Percentiles rank a stretch among this genome's conserved stretches.
phyloP scores from a whole-genome alignment of 2,113 vertebrate species.

The Morone chrysops region DNA sequence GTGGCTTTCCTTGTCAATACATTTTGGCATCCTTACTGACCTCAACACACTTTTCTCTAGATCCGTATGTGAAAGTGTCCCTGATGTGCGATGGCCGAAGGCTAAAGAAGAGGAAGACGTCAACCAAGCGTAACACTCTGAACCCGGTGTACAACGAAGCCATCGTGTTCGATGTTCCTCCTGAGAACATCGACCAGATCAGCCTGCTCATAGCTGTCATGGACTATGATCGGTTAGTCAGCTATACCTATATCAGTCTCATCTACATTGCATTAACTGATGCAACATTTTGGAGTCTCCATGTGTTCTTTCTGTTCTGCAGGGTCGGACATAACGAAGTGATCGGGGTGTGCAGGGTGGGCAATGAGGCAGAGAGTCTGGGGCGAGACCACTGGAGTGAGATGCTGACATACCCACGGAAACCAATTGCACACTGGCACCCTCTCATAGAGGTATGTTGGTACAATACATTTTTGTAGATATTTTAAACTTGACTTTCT shows the following conservation, averaged over 20 bases:
- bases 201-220: slow-evolving; percentile 97
- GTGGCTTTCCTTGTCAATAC: not conserved
- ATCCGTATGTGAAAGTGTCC: slow-evolving; percentile 99
- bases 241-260: not conserved
- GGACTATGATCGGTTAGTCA: slow-evolving; percentile 97
- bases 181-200: slow-evolving; percentile 98
- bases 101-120: slow-evolving; percentile 98
- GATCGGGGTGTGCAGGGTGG: slow-evolving; percentile 97
- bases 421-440: slow-evolving; percentile 98
- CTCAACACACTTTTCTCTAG: slow-evolving; percentile 70
- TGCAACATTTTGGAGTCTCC: not conserved
- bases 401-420: slow-evolving; percentile 95
- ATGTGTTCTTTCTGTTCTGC: slow-evolving; percentile 67
- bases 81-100: slow-evolving; percentile 96
- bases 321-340: slow-evolving; percentile 99
- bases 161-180: slow-evolving; percentile 98
- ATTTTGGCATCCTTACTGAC: not conserved
- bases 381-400: slow-evolving; percentile 98
- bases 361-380: slow-evolving; percentile 92
- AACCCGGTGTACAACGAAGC: slow-evolving; percentile 99
- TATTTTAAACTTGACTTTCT: not conserved
- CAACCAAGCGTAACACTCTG: slow-evolving; percentile 97
- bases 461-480: not conserved
- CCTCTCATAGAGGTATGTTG: slow-evolving; percentile 91
- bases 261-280: not conserved